Evolutionary conservation across 2,113 vertebrate genomes (phyloP).

Genomic region (Saccopteryx leptura): DNA sequence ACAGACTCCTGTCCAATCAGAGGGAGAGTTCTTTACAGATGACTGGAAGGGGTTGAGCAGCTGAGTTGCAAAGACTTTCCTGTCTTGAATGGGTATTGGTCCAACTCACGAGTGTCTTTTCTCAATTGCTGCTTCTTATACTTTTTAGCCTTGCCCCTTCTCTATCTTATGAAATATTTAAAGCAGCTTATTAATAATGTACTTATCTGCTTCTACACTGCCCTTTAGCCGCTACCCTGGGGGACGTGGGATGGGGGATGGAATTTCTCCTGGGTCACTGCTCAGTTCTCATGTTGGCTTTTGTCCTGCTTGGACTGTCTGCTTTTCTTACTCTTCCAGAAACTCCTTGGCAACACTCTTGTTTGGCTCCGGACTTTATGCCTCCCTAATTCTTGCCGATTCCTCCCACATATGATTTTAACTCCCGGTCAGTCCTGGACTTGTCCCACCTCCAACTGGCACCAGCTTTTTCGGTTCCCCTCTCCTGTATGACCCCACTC

Average conservation of each 20-base stretch:
- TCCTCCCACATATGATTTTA: background rate
- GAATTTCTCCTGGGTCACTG: background rate
- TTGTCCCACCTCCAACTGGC: background rate
- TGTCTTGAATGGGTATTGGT: conserved; percentile 3
- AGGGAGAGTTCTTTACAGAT: background rate
- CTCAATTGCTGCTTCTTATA: background rate
- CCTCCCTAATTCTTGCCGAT: background rate
- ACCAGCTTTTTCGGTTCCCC: background rate
- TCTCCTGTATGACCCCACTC: background rate
- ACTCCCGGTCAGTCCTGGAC: background rate
- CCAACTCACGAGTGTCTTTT: background rate
- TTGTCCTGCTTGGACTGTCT: background rate
- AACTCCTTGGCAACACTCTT: background rate
- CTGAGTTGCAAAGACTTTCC: background rate
- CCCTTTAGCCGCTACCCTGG: background rate
- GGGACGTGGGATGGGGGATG: too few relatives aligned
- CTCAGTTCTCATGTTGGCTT: background rate
- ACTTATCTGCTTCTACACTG: background rate
- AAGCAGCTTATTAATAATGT: background rate
- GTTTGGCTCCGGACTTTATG: background rate
- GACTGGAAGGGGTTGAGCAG: background rate
- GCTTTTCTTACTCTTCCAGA: background rate
- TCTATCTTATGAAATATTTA: conserved; percentile 6
- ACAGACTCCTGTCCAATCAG: background rate
- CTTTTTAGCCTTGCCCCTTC: background rate